A percentile compares a stretch with the other conserved stretches of the same genome.
phyloP scores from a whole-genome alignment of 2,888 invertebrate species.

The Petrolisthes cinctipes region DNA sequence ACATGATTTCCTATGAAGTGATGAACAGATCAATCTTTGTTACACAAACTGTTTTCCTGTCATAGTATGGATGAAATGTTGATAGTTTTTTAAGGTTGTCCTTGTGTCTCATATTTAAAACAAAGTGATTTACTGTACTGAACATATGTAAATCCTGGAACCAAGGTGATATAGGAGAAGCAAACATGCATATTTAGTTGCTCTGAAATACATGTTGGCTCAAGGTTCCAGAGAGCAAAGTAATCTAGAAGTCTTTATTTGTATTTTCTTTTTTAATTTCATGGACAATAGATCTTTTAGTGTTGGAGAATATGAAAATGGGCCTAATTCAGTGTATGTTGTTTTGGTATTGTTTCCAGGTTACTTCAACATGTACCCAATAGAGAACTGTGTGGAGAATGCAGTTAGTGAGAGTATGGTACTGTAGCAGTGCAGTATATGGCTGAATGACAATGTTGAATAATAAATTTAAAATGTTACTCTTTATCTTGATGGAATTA shows the following conservation, averaged over 20 bases:
- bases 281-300: too few species aligned
- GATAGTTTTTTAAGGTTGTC: slow-evolving; percentile 58
- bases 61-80: slow-evolving; percentile 54
- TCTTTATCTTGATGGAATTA: too few species aligned
- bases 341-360: too few species aligned
- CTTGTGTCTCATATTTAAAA: slow-evolving; percentile 11
- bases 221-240: slow-evolving; percentile 13
- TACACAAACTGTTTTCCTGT: slow-evolving; percentile 52
- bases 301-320: too few species aligned
- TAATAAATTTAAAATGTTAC: too few species aligned
- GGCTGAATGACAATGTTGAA: too few species aligned
- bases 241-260: not conserved
- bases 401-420: too few species aligned
- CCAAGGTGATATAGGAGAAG: slow-evolving; percentile 5
- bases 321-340: too few species aligned
- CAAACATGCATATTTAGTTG: not conserved
- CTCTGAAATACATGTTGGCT: not conserved
- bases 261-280: too few species aligned
- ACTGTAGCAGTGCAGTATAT: too few species aligned
- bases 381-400: too few species aligned
- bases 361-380: too few species aligned
- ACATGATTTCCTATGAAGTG: slow-evolving; percentile 52
- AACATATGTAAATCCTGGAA: slow-evolving; percentile 4
- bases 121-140: not conserved
- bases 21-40: slow-evolving; percentile 55